Evolutionary conservation across 2,797 vertebrate species (phyloP).

Genomic region (Catostomus latipinnis): DNA sequence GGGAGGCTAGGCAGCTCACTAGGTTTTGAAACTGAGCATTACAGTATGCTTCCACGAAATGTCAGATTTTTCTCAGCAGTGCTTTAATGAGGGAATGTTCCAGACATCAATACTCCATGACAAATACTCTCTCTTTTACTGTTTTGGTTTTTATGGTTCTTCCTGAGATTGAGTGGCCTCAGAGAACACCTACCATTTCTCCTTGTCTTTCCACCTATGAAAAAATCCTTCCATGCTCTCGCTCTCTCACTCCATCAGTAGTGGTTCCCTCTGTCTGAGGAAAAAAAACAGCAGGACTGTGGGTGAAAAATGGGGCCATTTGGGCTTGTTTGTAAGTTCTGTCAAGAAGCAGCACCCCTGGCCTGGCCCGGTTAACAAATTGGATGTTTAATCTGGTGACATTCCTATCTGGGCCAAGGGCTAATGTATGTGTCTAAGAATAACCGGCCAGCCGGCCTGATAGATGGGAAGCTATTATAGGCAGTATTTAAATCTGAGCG

Average conservation of each 20-base stretch:
- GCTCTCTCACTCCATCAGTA: neutral
- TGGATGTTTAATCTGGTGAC: constrained; percentile 75
- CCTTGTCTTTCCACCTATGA: constrained; percentile 17
- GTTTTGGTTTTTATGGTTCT: constrained; percentile 12
- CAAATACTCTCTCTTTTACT: constrained; percentile 6
- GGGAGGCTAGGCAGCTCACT: no score
- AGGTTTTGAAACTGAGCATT: neutral
- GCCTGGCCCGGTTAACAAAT: constrained; percentile 69
- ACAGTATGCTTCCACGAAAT: neutral
- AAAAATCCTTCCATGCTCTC: constrained; percentile 5
- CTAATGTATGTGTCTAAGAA: constrained; percentile 74
- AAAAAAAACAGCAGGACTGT: constrained; percentile 46
- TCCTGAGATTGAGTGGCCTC: constrained; percentile 22
- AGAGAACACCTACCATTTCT: constrained; percentile 34
- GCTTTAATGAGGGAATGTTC: constrained; percentile 43
- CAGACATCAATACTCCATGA: constrained; percentile 22
- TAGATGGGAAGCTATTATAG: constrained; percentile 72
- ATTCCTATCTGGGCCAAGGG: constrained; percentile 77
- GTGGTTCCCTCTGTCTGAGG: constrained; percentile 31
- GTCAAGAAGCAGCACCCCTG: constrained; percentile 69
- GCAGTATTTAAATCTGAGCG: constrained; percentile 70
- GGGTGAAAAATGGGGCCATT: constrained; percentile 70
- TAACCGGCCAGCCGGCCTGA: constrained; percentile 65
- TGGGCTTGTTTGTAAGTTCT: constrained; percentile 72
- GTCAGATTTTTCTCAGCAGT: constrained; percentile 11